A percentile compares a stretch with the other conserved stretches of the same genome.
phyloP scores from a whole-genome alignment of 2,888 invertebrate genomes.

The Nomada ruficornis region DNA sequence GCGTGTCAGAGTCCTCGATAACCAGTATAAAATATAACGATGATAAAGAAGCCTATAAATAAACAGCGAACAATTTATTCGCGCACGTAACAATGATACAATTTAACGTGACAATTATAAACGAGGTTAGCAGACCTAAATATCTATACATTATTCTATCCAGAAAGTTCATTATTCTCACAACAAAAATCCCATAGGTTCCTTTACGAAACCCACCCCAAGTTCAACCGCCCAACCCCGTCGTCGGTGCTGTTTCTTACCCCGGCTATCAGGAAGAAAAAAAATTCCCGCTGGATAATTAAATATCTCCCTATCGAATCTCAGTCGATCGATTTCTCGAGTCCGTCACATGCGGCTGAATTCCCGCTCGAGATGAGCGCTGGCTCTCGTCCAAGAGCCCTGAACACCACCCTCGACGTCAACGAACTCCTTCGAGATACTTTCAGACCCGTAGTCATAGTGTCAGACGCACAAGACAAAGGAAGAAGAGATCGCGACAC shows the following conservation, averaged over 20 bases:
- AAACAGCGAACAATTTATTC: too few relatives aligned
- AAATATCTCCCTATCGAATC: slow-evolving; percentile 16
- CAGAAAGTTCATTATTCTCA: too few relatives aligned
- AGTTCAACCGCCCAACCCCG: too few relatives aligned
- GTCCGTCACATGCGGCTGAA: slow-evolving; percentile 14
- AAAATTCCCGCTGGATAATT: slow-evolving; percentile 28
- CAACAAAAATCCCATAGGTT: too few relatives aligned
- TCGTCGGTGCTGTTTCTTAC: neutral
- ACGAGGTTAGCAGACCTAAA: too few relatives aligned
- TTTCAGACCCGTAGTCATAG: neutral
- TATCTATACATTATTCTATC: too few relatives aligned
- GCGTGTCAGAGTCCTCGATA: too few relatives aligned
- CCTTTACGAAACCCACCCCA: too few relatives aligned
- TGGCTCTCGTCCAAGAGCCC: slow-evolving; percentile 41
- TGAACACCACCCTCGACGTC: slow-evolving; percentile 23
- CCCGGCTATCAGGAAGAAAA: neutral
- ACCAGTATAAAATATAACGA: too few relatives aligned
- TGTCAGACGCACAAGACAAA: neutral
- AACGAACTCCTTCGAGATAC: slow-evolving; percentile 33
- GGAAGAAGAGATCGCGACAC: neutral
- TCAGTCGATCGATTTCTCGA: slow-evolving; percentile 14
- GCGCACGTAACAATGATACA: too few relatives aligned
- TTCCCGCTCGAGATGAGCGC: slow-evolving; percentile 21
- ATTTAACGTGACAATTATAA: too few relatives aligned
- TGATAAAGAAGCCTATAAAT: too few relatives aligned